Evolutionary conservation across 2,113 vertebrate genomes (phyloP).

Genomic region (Eclectus roratus): DNA sequence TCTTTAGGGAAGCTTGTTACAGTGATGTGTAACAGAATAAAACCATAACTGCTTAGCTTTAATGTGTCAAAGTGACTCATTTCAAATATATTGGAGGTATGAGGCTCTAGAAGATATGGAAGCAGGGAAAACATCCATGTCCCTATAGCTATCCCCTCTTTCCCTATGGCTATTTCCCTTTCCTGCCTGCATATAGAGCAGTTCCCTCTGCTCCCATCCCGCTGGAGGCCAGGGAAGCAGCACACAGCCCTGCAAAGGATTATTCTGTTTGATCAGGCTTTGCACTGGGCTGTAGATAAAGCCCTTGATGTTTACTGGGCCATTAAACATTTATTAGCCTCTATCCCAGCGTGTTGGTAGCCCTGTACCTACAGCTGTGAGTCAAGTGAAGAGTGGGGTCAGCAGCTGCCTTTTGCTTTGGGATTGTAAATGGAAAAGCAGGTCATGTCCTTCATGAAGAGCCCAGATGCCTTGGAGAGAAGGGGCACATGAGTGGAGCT

Average conservation of each 20-base stretch:
- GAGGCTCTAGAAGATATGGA: not conserved
- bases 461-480: not conserved
- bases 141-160: not conserved
- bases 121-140: not conserved
- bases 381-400: not conserved
- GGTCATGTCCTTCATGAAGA: not conserved
- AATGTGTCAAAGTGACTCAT: not conserved
- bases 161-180: not conserved
- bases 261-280: slow-evolving; percentile 26
- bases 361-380: slow-evolving; percentile 7
- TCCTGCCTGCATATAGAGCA: not conserved
- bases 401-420: not conserved
- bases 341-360: not conserved
- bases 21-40: not conserved
- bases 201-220: not conserved
- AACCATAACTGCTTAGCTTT: not conserved
- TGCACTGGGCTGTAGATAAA: slow-evolving; percentile 24
- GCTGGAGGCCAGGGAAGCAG: not conserved
- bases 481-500: not conserved
- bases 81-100: not conserved
- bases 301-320: slow-evolving; percentile 24
- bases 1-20: not conserved
- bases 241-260: not conserved
- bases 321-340: slow-evolving; percentile 26
- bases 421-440: not conserved